Percentiles rank a stretch among this genome's conserved stretches.
Conservation (phyloP, 2,113 vertebrate genomes). For the Pitta sordida region DNA sequence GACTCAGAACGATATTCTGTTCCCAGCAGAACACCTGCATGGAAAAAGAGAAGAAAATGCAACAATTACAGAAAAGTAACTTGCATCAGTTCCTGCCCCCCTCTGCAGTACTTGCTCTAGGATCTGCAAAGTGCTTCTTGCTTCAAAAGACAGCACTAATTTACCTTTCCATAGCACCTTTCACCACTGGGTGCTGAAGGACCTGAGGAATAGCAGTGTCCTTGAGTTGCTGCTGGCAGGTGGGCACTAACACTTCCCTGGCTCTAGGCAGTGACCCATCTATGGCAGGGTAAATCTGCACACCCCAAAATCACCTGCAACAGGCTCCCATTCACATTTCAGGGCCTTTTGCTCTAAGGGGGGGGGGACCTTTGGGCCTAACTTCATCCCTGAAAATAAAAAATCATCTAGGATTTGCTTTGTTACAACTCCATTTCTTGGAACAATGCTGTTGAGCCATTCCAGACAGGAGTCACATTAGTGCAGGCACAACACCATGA, state of each 20-base stretch:
- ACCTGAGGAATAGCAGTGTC: not conserved
- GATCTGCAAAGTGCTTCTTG: not conserved
- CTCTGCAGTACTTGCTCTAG: not conserved
- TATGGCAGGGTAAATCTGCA: not conserved
- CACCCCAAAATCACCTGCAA: not conserved
- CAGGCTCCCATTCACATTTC: not conserved
- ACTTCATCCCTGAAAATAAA: not conserved
- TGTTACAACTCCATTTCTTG: not conserved
- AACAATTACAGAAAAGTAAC: not conserved
- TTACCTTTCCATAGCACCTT: not conserved
- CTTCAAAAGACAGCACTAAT: not conserved
- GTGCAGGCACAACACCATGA: not conserved
- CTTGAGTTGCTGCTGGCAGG: not conserved
- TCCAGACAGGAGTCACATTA: not conserved
- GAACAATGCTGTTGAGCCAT: not conserved
- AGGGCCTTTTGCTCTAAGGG: not conserved
- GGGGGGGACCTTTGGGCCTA: not conserved
- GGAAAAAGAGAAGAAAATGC: not conserved
- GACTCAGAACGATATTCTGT: conserved; percentile 90
- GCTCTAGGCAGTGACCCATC: not conserved
- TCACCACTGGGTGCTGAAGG: not conserved
- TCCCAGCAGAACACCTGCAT: conserved; percentile 88
- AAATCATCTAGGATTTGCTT: not conserved
- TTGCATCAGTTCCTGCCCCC: not conserved
- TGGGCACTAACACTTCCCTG: not conserved